Evolutionary conservation across 2,797 vertebrate species (phyloP).

Genomic region (Cuculus canorus): DNA sequence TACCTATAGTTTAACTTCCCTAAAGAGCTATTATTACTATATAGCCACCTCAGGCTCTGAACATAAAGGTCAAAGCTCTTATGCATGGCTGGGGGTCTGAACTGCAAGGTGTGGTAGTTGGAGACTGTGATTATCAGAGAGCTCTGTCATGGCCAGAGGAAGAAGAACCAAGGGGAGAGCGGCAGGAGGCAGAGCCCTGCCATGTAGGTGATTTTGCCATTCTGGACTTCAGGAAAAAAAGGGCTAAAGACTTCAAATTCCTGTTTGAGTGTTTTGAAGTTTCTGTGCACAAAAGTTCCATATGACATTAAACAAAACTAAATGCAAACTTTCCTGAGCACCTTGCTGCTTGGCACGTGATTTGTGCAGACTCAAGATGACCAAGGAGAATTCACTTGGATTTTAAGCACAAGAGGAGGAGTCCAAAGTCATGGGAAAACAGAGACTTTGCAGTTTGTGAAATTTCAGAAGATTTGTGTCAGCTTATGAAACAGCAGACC

Average conservation of each 20-base stretch:
- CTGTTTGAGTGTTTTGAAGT: neutral
- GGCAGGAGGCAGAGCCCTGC: neutral
- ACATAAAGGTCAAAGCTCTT: neutral
- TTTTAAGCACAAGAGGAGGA: neutral
- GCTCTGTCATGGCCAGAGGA: neutral
- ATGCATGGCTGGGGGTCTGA: neutral
- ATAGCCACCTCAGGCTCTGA: neutral
- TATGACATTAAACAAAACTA: neutral
- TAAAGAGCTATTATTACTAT: neutral
- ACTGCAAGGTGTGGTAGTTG: neutral
- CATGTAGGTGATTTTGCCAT: rapidly evolving
- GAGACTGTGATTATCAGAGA: neutral
- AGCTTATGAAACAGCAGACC: neutral
- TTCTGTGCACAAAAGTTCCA: rapidly evolving
- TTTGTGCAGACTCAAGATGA: rapidly evolving
- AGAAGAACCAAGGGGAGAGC: neutral
- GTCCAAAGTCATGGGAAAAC: neutral
- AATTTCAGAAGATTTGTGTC: neutral
- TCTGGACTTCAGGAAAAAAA: neutral
- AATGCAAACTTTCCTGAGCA: neutral
- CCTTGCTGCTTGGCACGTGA: neutral
- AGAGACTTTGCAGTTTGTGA: neutral
- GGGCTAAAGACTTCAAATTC: neutral
- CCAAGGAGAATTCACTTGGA: neutral
- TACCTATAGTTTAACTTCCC: neutral